Evolutionary conservation across 2,797 vertebrate genomes (phyloP), one percentile per base, ranked within the genome.

Genomic region (Merluccius polli): DNA sequence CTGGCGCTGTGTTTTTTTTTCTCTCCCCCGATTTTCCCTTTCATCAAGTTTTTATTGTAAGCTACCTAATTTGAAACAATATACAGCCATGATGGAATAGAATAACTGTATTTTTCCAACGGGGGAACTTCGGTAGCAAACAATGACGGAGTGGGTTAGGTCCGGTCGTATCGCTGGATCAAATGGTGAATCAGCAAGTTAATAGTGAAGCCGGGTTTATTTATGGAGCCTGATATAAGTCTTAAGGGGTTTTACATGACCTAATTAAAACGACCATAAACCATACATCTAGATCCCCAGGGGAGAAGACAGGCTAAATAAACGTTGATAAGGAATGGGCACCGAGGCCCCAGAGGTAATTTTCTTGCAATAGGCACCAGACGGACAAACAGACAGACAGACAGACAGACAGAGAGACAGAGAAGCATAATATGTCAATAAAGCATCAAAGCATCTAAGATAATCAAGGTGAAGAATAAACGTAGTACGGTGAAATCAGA

Each of bases 351-450:
- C 16, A 48, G 52, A 24, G 52, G 11, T 24, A 4, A 24, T 59
- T 59, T 24, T 59, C 52, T 59, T 59, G 52, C n/a, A 24, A 59
- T 59, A 59, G 52, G 52, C 6, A 9, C 9, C 31, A 24, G 21
- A 74, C 13, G 24, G 31, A 76, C 67, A 44, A 24, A 77, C 69
- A 35, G 7, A 74, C 30, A 74, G 35, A 67, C 16, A 44, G 52
- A 76, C 71, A 79, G 68, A 77, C 48, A 65, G 52, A 75, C 71
- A 76, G 21, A 30, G 29, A 65, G 59, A 71, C 70, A 76, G 74
- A 32, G 76, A 73, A 36, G 68, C 48, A 75, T 59, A 32, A 29
- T 31, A 29, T 24, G 33, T 35, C 33, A 35, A 35, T 35, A 8
- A 12, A 6, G 36, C 36, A 38, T 38, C 36, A 38, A 7, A 38